These are phyloP conservation scores for Uria aalge DNA, from an alignment of 2,113 vertebrate genomes.

Conservation along the genomic window DNA sequence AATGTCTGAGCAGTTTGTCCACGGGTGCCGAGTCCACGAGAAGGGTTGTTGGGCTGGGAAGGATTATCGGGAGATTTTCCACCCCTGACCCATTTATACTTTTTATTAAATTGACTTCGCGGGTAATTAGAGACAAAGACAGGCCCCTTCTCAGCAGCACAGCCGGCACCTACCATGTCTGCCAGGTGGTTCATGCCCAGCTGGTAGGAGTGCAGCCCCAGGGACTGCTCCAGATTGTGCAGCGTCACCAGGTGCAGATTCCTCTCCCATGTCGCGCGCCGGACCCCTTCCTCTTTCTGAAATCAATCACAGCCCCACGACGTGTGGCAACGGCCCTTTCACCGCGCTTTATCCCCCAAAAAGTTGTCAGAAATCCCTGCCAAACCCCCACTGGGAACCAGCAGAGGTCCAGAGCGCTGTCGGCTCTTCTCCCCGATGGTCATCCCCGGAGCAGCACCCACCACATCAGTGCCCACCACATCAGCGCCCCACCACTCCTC, in stretches of 20 bases:
- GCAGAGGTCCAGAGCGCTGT: neutral
- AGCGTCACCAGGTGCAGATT: slow-evolving; percentile 69
- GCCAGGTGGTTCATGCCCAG: slow-evolving; percentile 81
- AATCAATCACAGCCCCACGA: neutral
- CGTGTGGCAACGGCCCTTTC: neutral
- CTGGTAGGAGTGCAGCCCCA: slow-evolving; percentile 78
- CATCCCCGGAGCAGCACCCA: too few relatives aligned
- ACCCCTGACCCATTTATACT: fast-evolving
- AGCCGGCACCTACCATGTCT: slow-evolving; percentile 78
- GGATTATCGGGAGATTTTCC: fast-evolving
- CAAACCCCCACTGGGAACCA: too few relatives aligned
- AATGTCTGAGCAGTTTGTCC: neutral
- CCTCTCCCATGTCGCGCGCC: slow-evolving; percentile 79
- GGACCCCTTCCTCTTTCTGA: slow-evolving; percentile 70
- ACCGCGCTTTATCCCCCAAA: too few relatives aligned
- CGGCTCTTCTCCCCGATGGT: too few relatives aligned
- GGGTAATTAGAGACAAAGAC: too few relatives aligned
- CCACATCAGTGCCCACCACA: neutral
- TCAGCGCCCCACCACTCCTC: neutral
- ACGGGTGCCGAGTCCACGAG: fast-evolving
- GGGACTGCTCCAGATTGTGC: slow-evolving; percentile 78
- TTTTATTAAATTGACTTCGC: fast-evolving
- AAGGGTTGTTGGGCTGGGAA: neutral
- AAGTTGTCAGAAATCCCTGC: too few relatives aligned
- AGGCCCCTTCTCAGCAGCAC: neutral